Conservation (phyloP, 2,113 vertebrate species). For the Corvus cornix region DNA sequence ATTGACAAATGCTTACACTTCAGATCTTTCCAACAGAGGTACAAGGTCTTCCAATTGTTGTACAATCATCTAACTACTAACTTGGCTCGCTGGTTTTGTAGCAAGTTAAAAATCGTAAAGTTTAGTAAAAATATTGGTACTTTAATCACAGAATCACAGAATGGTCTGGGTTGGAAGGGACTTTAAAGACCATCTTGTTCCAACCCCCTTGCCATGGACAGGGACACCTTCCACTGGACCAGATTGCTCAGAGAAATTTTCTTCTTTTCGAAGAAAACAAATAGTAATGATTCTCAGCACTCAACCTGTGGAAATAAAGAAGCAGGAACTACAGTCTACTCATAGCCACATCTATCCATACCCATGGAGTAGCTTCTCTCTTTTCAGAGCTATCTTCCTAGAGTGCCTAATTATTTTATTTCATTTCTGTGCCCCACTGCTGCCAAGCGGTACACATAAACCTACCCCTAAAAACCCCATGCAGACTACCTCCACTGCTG, state of each 20-base stretch:
- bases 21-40: not conserved
- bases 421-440: not conserved
- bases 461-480: not conserved
- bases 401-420: not conserved
- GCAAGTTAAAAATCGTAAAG: not conserved
- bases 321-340: not conserved
- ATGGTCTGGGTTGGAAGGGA: not conserved
- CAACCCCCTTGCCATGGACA: not conserved
- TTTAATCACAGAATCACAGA: not conserved
- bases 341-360: not conserved
- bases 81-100: not conserved
- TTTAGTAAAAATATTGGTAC: not conserved
- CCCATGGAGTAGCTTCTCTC: not conserved
- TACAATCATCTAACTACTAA: not conserved
- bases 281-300: not conserved
- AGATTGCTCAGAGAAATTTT: not conserved
- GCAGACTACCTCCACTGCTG: not conserved
- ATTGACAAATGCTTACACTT: not conserved
- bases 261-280: not conserved
- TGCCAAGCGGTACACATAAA: not conserved
- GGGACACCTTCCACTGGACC: not conserved
- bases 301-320: not conserved
- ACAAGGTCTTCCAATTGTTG: not conserved
- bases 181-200: not conserved
- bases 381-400: not conserved